Conservation (phyloP, 2,797 vertebrate species). For the Spea hammondii region DNA sequence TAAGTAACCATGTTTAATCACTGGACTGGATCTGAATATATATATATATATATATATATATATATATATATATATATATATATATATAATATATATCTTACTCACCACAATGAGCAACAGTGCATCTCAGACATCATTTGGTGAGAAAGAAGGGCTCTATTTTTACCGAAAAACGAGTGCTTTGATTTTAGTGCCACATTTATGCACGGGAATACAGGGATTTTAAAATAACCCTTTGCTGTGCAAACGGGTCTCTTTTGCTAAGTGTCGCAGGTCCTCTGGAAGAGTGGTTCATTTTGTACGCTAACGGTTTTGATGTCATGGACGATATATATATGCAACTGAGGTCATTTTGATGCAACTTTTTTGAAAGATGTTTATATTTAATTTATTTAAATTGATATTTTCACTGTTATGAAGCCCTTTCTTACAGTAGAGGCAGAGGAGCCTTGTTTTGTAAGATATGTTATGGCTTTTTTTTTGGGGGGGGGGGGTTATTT, state of each 20-base stretch:
- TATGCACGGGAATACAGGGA: conserved; percentile 25
- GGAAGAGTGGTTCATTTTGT: conserved; percentile 39
- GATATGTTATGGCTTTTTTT: neutral
- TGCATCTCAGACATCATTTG: conserved; percentile 11
- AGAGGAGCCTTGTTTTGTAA: conserved; percentile 18
- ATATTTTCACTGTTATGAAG: conserved; percentile 9
- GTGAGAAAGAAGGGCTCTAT: conserved; percentile 28
- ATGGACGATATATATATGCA: conserved; percentile 13
- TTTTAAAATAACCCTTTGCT: conserved; percentile 44
- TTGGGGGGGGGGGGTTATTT: neutral
- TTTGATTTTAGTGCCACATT: conserved; percentile 19
- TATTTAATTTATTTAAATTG: conserved; percentile 51
- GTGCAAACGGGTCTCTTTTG: conserved; percentile 35
- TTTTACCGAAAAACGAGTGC: conserved; percentile 27
- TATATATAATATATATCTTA: too few relatives aligned
- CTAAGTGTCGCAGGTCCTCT: conserved; percentile 2
- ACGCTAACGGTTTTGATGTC: conserved; percentile 24
- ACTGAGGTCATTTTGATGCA: conserved; percentile 30
- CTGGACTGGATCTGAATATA: too few relatives aligned
- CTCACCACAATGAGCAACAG: too few relatives aligned
- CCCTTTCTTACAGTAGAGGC: neutral
- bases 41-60: too few relatives aligned
- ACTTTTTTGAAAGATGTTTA: conserved; percentile 45
- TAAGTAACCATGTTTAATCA: too few relatives aligned
- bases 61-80: too few relatives aligned